Evolutionary conservation across 2,113 vertebrate genomes (phyloP), one percentile per base, ranked within the genome.

Genomic region (Pholis gunnellus): DNA sequence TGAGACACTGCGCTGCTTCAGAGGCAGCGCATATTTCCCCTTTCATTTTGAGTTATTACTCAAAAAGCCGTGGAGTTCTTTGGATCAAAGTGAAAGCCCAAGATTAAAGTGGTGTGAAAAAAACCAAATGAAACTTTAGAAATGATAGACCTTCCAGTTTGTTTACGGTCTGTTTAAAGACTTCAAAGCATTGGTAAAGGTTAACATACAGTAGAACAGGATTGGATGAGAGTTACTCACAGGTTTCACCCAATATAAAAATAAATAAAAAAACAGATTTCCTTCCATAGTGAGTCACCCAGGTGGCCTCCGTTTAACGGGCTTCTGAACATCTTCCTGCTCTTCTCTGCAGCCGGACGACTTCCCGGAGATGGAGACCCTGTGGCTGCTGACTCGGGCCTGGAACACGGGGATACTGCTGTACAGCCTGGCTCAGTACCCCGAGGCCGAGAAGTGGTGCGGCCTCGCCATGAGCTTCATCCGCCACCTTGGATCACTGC

Each of bases 391-490:
- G 95, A 96, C 95, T 67, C 95, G 95, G 75, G 96, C 97, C 22
- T 99, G 98, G 97, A 99, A 99, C 82, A 96, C 93, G 13, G 98
- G 97, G 61, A 94, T 98, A 81, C 79, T 95, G 89, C 94, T 97
- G 73, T 98, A 96, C 79, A 95, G 93, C 18, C 66, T 87, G 75
- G 90, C 89, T 7, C 96, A 95, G 89, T 98, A 95, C 63, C 72
- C 87, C 0, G 95, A 95, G 80, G 95, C 97, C 2, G 96, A 97
- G 91, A 96, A 93, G 83, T 99, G 97, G 97, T 98, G 96, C 11
- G 88, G 93, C 36, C 82, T 99, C 34, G 96, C 95, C 59, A 95
- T 99, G 95, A 94, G 92, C 72, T 97, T 99, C 75, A 87, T 99
- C 83, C 84, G 29, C 65, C 92, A 96, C 72, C 94, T 99, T 40